phyloP scores from a whole-genome alignment of 2,113 vertebrate genomes.

The Polypterus bichir region DNA sequence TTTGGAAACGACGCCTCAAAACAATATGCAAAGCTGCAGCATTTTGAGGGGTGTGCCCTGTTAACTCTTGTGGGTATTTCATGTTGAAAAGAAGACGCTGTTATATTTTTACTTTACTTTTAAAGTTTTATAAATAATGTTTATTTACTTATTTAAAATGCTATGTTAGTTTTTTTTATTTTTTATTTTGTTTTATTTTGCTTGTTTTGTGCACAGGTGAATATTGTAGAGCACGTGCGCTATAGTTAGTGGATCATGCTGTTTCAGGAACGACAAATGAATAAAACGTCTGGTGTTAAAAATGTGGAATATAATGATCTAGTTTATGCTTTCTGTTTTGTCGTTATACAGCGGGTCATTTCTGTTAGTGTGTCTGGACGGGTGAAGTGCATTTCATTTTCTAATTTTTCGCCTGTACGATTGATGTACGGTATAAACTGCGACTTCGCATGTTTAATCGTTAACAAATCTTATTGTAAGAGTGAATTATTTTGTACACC shows the following conservation, averaged over 20 bases:
- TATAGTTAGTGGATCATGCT: constrained; percentile 52
- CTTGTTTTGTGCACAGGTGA: constrained; percentile 72
- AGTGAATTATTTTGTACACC: too few relatives aligned
- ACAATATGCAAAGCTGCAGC: constrained; percentile 35
- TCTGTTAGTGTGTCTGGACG: too few relatives aligned
- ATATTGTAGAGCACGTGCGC: constrained; percentile 67
- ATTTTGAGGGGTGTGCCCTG: constrained; percentile 43
- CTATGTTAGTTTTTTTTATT: constrained; percentile 66
- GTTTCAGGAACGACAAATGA: constrained; percentile 60
- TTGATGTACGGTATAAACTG: too few relatives aligned
- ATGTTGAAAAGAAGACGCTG: constrained; percentile 58
- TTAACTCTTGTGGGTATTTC: constrained; percentile 60
- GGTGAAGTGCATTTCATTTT: too few relatives aligned
- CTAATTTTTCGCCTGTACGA: too few relatives aligned
- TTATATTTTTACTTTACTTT: constrained; percentile 72
- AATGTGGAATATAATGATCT: too few relatives aligned
- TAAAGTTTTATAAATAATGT: constrained; percentile 78
- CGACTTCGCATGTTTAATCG: too few relatives aligned
- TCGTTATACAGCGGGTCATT: neutral
- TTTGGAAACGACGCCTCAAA: constrained; percentile 34
- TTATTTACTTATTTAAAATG: constrained; percentile 94
- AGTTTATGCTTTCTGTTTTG: neutral
- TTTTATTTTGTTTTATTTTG: constrained; percentile 71
- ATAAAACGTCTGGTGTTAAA: constrained; percentile 64
- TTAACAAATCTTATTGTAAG: too few relatives aligned